Percentiles rank a stretch among this genome's conserved stretches.
Evolutionary conservation across 2,888 invertebrate genomes (phyloP).

Genomic region (Trichopoda pennipes): DNA sequence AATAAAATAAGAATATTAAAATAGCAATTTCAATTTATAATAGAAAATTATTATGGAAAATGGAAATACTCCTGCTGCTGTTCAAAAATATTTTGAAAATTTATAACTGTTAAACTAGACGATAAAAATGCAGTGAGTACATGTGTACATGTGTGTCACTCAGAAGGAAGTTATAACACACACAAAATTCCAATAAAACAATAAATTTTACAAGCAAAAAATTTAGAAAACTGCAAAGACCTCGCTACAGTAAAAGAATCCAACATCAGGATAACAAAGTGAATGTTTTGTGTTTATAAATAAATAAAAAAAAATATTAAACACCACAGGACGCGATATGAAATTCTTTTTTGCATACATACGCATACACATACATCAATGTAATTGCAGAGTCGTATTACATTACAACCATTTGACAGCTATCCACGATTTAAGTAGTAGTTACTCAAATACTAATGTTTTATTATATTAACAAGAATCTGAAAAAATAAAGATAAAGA

Average conservation of each 20-base stretch:
- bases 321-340: slow-evolving; percentile 39
- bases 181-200: slow-evolving; percentile 45
- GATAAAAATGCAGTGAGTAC: slow-evolving; percentile 26
- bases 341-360: slow-evolving; percentile 39
- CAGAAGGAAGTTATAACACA: neutral
- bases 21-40: slow-evolving; percentile 55
- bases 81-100: slow-evolving; percentile 42
- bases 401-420: slow-evolving; percentile 58
- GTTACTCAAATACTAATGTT: slow-evolving; percentile 55
- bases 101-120: slow-evolving; percentile 35
- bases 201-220: slow-evolving; percentile 42
- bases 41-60: slow-evolving; percentile 29
- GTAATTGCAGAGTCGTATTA: neutral
- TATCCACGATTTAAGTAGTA: slow-evolving; percentile 58
- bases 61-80: slow-evolving; percentile 40
- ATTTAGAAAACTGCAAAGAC: slow-evolving; percentile 6
- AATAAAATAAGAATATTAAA: slow-evolving; percentile 39
- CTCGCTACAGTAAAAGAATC: slow-evolving; percentile 39
- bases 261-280: slow-evolving; percentile 39
- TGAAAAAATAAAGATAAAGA: slow-evolving; percentile 2
- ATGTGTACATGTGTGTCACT: neutral
- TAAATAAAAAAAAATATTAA: slow-evolving; percentile 37
- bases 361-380: neutral
- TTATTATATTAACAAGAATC: slow-evolving; percentile 38
- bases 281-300: slow-evolving; percentile 39